phyloP scores from a whole-genome alignment of 2,888 invertebrate genomes.

The Linnaemya tessellans region DNA sequence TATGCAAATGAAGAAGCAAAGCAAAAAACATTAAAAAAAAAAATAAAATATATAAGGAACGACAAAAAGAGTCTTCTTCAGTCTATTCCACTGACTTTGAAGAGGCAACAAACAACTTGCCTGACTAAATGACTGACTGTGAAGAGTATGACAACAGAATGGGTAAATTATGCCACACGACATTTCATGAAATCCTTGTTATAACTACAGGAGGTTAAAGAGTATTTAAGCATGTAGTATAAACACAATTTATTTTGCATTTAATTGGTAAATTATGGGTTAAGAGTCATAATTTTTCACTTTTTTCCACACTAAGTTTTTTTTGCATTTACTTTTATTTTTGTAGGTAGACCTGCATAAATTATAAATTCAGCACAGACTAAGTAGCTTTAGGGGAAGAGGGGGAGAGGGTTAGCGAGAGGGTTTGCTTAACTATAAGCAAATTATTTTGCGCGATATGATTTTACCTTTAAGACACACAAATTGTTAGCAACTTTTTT shows the following conservation, averaged over 20 bases:
- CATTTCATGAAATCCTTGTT: neutral
- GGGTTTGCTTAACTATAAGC: neutral
- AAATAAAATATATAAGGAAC: no score
- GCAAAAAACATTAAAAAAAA: neutral
- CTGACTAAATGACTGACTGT: constrained; percentile 15
- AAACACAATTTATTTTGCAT: constrained; percentile 46
- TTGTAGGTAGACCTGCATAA: constrained; percentile 26
- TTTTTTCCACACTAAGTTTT: constrained; percentile 18
- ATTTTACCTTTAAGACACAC: constrained; percentile 6
- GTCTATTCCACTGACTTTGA: constrained; percentile 23
- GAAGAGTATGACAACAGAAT: neutral
- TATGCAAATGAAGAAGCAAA: constrained; percentile 25
- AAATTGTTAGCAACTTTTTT: neutral
- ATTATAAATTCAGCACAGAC: constrained; percentile 14
- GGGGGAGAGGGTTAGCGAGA: neutral
- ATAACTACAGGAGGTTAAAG: constrained; percentile 34
- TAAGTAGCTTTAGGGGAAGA: no score
- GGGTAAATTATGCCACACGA: neutral
- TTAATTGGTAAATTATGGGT: constrained; percentile 71
- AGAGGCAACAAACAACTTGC: constrained; percentile 34
- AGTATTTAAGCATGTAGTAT: constrained; percentile 37
- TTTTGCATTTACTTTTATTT: neutral
- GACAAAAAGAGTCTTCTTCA: constrained; percentile 5
- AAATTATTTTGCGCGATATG: constrained; percentile 25
- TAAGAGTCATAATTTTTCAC: constrained; percentile 47